Evolutionary conservation across 2,888 invertebrate genomes (phyloP).

Genomic region (Habrosyne pyritoides): DNA sequence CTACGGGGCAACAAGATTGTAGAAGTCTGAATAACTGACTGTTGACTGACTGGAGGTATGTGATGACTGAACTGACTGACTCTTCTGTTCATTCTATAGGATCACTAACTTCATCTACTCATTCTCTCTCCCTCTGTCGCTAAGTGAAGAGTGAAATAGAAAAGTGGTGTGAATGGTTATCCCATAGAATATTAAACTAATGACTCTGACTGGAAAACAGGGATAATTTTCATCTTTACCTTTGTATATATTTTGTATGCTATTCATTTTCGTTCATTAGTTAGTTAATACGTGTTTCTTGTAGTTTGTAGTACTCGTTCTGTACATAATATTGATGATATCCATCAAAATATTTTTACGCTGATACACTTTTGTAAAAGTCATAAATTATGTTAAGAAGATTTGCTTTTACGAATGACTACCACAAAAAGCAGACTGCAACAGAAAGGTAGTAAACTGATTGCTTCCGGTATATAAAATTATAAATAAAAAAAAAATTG

Average conservation of each 20-base stretch:
- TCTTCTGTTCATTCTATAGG: slow-evolving; percentile 12
- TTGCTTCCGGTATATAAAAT: not conserved
- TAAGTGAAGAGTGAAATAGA: not conserved
- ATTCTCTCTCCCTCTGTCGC: slow-evolving; percentile 15
- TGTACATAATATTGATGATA: not conserved
- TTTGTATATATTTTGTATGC: not conserved
- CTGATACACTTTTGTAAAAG: not conserved
- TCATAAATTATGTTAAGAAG: not conserved
- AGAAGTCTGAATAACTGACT: slow-evolving; percentile 72
- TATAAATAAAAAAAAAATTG: not conserved
- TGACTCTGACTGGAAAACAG: slow-evolving; percentile 2
- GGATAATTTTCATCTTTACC: not conserved
- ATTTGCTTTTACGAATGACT: not conserved
- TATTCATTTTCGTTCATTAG: not conserved
- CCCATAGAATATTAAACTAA: not conserved
- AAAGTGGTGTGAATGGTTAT: not conserved
- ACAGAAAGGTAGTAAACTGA: not conserved
- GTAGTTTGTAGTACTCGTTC: not conserved
- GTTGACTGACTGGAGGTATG: slow-evolving; percentile 58
- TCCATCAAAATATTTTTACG: not conserved
- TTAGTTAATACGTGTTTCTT: not conserved
- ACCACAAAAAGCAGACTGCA: not conserved
- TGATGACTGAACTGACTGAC: slow-evolving; percentile 47
- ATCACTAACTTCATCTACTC: slow-evolving; percentile 10
- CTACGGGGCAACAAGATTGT: slow-evolving; percentile 79